Evolutionary conservation across 2,797 vertebrate genomes (phyloP).

Genomic region (Limosa lapponica): DNA sequence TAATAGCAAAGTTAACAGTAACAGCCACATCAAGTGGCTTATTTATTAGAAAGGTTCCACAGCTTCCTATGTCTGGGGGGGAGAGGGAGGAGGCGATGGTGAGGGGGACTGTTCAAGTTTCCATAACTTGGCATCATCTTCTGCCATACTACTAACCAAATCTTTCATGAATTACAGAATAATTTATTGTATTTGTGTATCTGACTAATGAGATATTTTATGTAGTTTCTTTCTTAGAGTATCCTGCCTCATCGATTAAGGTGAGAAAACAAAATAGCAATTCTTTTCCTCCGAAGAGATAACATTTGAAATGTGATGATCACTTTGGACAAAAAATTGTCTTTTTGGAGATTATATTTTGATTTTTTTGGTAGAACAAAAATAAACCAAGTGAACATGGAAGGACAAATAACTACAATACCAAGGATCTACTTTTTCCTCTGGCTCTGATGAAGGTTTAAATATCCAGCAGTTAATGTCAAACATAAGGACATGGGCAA

Average conservation of each 20-base stretch:
- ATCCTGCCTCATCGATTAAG: neutral
- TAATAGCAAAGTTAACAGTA: neutral
- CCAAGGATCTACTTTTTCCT: neutral
- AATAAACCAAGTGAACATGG: neutral
- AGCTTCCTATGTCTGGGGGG: neutral
- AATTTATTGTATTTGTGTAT: neutral
- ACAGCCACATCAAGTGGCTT: neutral
- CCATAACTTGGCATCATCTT: neutral
- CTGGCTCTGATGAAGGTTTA: neutral
- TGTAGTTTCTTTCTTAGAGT: neutral
- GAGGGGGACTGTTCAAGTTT: neutral
- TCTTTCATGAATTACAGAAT: conserved; percentile 16
- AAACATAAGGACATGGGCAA: neutral
- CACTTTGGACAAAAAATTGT: neutral
- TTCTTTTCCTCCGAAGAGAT: neutral
- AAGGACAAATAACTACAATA: neutral
- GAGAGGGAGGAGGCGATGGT: neutral
- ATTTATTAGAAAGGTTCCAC: conserved; percentile 31
- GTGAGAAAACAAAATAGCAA: neutral
- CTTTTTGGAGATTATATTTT: neutral
- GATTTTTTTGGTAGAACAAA: neutral
- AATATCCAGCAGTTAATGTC: neutral
- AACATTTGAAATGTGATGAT: neutral
- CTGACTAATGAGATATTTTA: neutral
- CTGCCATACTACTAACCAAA: neutral